Evolutionary conservation across 1,140 invertebrate genomes (phyloP), one percentile per base, ranked within the genome.

Genomic region (Melipona quadrifasciata): DNA sequence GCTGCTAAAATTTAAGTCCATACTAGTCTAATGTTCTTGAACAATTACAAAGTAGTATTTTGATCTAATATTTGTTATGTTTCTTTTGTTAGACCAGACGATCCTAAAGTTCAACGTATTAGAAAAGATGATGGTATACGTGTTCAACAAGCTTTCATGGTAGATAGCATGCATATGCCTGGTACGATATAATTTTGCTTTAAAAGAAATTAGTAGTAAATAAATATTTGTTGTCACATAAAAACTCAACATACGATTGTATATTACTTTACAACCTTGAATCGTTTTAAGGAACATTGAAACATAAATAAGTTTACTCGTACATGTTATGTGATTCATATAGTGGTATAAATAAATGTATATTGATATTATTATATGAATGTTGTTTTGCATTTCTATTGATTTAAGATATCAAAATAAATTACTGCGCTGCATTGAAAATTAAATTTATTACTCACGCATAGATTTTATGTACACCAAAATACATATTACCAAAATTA

Each of bases 71-170:
- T 11, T 10, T 24, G 6, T 19, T 24, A 19, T 27, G 51, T 87
- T 83, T 83, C 73, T 91, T 90, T 91, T 90, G 73, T 58, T 64
- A 91, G 90, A 85, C 81, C 90, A 3, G 82, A 89, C 0, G 85
- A 91, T 81, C 90, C 90, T 12, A 12, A 12, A 70, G 80, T 73
- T 21, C 0, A 53, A 24, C 57, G 1, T 3, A 89, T 90, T 17
- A 71, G 34, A 39, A 71, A 19, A 55, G n/a, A 78, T 24, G 0
- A 85, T 21, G 0, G 0, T 0, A 6, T 82, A 27, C 39, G 39
- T 47, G 0, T 47, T 0, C 1, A n/a, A 0, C 0, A n/a, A n/a
- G 5, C 6, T 47, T 47, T 0, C n/a, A 2, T 0, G 0, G 0
- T 0, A 1, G 6, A 51, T 10, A 27, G 0, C 1, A 10, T 51